Evolutionary conservation across 2,797 vertebrate species (phyloP).

Genomic region (Setipinna tenuifilis): DNA sequence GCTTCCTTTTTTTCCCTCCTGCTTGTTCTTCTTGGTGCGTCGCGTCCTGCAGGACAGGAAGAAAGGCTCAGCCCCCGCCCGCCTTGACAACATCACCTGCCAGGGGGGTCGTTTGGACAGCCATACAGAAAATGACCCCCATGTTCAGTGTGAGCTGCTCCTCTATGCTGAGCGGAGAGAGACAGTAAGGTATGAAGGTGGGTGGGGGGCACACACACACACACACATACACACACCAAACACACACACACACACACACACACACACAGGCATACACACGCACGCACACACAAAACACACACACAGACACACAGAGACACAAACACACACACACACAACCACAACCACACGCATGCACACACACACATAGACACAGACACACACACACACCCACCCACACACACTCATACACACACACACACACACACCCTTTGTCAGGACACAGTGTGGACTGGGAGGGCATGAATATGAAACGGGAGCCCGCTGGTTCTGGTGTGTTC

Average conservation of each 20-base stretch:
- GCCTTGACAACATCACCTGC: constrained; percentile 24
- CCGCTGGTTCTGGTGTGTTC: neutral
- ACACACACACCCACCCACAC: neutral
- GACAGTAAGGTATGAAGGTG: neutral
- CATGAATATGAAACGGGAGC: neutral
- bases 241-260: neutral
- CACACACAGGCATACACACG: neutral
- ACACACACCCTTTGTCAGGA: too few relatives aligned
- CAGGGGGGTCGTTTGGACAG: constrained; percentile 17
- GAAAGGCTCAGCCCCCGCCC: constrained; percentile 10
- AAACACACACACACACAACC: neutral
- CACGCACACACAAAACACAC: neutral
- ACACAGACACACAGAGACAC: neutral
- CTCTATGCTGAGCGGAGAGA: neutral
- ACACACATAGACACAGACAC: neutral
- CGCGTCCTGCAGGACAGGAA: constrained; percentile 37
- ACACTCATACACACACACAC: constrained; percentile 1
- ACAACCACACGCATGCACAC: neutral
- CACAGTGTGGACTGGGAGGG: neutral
- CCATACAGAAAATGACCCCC: constrained; percentile 34
- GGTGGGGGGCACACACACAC: neutral
- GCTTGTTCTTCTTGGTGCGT: constrained; percentile 38
- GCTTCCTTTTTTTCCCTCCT: neutral
- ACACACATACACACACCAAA: too few relatives aligned
- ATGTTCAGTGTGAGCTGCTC: constrained; percentile 30